These are phyloP conservation scores for Tenthredo distinguenda DNA, from an alignment of 2,888 invertebrate genomes.

Conservation along the genomic window DNA sequence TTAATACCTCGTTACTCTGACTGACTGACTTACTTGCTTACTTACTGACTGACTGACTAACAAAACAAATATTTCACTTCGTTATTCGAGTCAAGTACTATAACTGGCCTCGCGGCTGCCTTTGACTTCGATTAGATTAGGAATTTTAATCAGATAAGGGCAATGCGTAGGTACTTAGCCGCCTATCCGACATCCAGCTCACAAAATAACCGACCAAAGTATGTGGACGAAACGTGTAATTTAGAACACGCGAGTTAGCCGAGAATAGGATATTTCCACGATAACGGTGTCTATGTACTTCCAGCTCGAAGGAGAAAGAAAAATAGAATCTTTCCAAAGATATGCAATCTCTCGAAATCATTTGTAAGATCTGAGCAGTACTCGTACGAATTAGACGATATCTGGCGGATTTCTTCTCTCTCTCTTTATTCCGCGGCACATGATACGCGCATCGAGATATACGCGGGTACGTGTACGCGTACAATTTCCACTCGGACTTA, in stretches of 20 bases:
- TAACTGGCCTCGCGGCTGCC: conserved; percentile 16
- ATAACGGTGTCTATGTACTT: neutral
- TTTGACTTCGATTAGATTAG: conserved; percentile 21
- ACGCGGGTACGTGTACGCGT: neutral
- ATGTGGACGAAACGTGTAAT: neutral
- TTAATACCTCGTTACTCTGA: conserved; percentile 2
- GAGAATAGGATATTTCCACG: neutral
- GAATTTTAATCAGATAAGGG: neutral
- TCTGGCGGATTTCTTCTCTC: neutral
- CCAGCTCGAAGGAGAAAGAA: too few species aligned
- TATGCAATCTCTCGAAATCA: neutral
- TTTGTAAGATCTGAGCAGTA: neutral
- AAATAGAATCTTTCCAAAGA: too few species aligned
- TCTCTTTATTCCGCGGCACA: neutral
- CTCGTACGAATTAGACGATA: neutral
- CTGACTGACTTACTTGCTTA: neutral
- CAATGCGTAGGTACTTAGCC: neutral
- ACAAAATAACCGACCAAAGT: neutral
- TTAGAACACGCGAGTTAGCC: neutral
- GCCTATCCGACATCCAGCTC: neutral
- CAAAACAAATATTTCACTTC: neutral
- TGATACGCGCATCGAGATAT: neutral
- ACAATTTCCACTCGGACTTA: conserved; percentile 8
- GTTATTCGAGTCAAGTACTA: neutral
- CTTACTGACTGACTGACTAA: neutral